phyloP scores from a whole-genome alignment of 1,140 invertebrate genomes.

The Calliopsis andreniformis region DNA sequence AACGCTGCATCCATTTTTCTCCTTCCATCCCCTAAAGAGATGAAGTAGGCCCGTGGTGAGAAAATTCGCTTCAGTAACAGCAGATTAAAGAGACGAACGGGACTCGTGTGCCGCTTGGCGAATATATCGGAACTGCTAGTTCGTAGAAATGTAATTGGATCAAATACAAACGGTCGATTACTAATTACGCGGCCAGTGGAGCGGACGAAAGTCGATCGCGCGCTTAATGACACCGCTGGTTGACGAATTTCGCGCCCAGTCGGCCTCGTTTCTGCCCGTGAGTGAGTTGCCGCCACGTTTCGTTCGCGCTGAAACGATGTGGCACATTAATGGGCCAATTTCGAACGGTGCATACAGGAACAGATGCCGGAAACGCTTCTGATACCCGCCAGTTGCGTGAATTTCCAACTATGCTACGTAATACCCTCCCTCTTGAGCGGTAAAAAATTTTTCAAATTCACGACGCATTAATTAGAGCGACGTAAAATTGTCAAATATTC shows the following conservation, averaged over 20 bases:
- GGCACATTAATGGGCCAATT: conserved; percentile 66
- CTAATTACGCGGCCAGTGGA: neutral
- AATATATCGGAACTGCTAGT: neutral
- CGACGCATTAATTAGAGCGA: too few species aligned
- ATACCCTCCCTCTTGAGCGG: neutral
- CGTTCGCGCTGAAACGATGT: conserved; percentile 31
- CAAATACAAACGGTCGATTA: conserved; percentile 12
- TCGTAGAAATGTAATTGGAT: neutral
- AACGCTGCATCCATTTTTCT: neutral
- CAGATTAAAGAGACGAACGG: too few species aligned
- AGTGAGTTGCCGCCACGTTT: conserved; percentile 54
- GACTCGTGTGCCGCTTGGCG: too few species aligned
- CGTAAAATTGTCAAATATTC: too few species aligned
- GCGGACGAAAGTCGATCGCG: conserved; percentile 42
- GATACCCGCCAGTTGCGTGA: neutral
- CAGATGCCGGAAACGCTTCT: too few species aligned
- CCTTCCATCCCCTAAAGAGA: too few species aligned
- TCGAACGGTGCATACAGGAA: conserved; percentile 25
- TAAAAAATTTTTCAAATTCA: neutral
- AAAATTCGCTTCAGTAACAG: too few species aligned
- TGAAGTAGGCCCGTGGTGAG: too few species aligned
- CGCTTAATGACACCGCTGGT: conserved; percentile 45
- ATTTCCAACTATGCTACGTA: neutral
- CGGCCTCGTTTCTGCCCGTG: conserved; percentile 43
- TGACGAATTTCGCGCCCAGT: conserved; percentile 48